A percentile compares a stretch with the other conserved stretches of the same genome.
Evolutionary conservation across 1,140 invertebrate species (phyloP).

Genomic region (Manduca sexta): DNA sequence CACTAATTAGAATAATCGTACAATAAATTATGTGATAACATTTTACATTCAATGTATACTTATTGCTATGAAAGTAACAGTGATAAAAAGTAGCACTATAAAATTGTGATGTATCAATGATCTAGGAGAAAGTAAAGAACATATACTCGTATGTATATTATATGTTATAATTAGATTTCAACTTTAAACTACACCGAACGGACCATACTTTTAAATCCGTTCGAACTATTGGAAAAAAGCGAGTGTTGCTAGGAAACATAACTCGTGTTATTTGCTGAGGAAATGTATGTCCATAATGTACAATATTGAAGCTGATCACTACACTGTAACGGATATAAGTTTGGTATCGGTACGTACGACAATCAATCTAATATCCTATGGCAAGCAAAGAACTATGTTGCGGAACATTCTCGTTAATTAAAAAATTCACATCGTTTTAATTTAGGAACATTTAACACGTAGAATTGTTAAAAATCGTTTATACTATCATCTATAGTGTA

Average conservation of each 20-base stretch:
- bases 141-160: no score
- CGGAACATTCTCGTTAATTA: constrained; percentile 25
- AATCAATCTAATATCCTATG: constrained; percentile 21
- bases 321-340: no score
- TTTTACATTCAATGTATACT: constrained; percentile 54
- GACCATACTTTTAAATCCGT: no score
- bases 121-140: constrained; percentile 23
- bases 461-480: constrained; percentile 63
- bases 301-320: no score
- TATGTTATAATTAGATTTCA: no score
- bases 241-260: no score
- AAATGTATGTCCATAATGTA: no score
- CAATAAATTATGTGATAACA: constrained; percentile 69
- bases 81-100: background rate
- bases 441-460: constrained; percentile 72
- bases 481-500: constrained; percentile 62
- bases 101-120: constrained; percentile 34
- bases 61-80: constrained; percentile 39
- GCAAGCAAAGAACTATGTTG: constrained; percentile 55
- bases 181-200: no score
- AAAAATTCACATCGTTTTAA: constrained; percentile 64
- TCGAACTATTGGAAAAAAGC: no score
- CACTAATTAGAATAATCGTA: constrained; percentile 58
- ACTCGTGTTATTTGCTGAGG: no score
- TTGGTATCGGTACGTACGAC: no score